These are phyloP conservation scores for Cichladusa arquata DNA, from an alignment of 2,113 vertebrate genomes.

Conservation along the genomic window DNA sequence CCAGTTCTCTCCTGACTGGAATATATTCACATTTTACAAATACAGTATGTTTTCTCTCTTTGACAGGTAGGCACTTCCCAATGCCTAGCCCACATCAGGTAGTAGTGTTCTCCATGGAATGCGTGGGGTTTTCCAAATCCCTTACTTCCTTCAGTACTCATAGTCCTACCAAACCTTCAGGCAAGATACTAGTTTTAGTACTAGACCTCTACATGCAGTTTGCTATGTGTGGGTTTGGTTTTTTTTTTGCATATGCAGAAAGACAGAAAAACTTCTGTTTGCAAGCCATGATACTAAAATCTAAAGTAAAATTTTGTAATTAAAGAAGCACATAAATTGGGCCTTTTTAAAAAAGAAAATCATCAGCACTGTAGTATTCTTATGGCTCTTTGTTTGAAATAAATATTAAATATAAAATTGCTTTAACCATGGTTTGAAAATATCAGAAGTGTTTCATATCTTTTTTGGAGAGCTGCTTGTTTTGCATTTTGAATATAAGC, in stretches of 20 bases:
- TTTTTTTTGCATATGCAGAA: conserved; percentile 60
- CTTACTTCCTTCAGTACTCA: conserved; percentile 80
- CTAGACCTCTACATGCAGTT: conserved; percentile 70
- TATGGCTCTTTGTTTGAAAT: background rate
- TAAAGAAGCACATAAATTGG: background rate
- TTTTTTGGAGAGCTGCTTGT: conserved; percentile 57
- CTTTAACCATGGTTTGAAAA: conserved; percentile 73
- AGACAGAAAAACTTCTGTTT: conserved; percentile 71
- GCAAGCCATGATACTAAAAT: conserved; percentile 72
- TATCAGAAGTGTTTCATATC: conserved; percentile 67
- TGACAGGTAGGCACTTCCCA: conserved; percentile 85
- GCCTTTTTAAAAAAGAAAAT: background rate
- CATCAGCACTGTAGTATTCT: background rate
- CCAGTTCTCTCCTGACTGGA: background rate
- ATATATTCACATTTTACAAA: conserved; percentile 63
- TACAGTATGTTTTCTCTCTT: conserved; percentile 78
- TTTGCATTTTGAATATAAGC: conserved; percentile 60
- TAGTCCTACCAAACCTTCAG: conserved; percentile 79
- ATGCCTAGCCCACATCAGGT: conserved; percentile 83
- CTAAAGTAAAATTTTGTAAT: background rate
- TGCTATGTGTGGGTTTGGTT: conserved; percentile 25
- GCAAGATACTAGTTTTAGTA: conserved; percentile 81
- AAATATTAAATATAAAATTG: background rate
- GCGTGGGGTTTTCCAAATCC: conserved; percentile 85
- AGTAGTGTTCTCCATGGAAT: conserved; percentile 87